Conservation (phyloP, 2,888 invertebrate species). For the Apodemia duryi region DNA sequence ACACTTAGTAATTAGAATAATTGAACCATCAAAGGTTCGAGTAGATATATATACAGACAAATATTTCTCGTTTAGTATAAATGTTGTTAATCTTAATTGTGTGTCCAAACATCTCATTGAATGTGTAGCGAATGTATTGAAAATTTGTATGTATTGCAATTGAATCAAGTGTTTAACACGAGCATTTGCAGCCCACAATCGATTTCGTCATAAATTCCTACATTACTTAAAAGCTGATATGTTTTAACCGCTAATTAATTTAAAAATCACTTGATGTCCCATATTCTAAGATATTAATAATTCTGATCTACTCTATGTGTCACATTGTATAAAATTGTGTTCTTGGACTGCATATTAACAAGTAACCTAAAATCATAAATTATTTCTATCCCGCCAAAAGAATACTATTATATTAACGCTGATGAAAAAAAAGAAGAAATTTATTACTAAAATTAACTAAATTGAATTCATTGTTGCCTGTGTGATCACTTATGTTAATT, state of each 20-base stretch:
- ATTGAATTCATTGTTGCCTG: too few relatives aligned
- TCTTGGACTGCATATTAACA: not conserved
- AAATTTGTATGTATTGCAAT: constrained; percentile 34
- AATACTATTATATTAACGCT: too few relatives aligned
- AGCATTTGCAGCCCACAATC: not conserved
- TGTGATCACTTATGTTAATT: too few relatives aligned
- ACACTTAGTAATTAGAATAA: constrained; percentile 32
- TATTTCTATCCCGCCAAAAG: too few relatives aligned
- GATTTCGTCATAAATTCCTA: not conserved
- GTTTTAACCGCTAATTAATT: not conserved
- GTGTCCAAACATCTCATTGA: not conserved
- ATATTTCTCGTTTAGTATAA: constrained; percentile 48
- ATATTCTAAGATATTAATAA: too few relatives aligned
- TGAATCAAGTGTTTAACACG: too few relatives aligned
- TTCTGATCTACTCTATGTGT: too few relatives aligned
- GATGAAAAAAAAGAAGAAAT: too few relatives aligned
- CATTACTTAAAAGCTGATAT: too few relatives aligned
- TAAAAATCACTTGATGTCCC: not conserved
- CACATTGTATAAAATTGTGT: not conserved
- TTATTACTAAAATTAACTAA: too few relatives aligned
- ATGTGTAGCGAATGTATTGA: not conserved
- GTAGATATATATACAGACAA: constrained; percentile 11
- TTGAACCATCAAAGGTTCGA: constrained; percentile 32
- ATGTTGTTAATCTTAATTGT: constrained; percentile 37
- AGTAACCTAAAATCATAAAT: not conserved